Conservation (phyloP, 2,888 invertebrate genomes). For the Odiellus spinosus region DNA sequence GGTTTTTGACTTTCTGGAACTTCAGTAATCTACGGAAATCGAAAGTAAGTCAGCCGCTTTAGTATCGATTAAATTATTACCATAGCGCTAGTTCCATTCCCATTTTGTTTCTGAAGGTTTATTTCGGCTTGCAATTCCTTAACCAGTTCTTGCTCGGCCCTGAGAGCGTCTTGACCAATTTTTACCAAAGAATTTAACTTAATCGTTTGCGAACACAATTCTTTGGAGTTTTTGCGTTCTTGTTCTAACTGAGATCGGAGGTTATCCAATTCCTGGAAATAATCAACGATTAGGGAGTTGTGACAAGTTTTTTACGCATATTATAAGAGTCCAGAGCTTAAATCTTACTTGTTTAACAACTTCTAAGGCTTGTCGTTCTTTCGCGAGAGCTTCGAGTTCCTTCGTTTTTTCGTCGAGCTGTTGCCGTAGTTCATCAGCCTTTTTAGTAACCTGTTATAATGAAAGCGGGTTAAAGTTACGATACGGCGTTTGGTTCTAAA, state of each 20-base stretch:
- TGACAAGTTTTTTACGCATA: no score
- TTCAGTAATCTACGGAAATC: no score
- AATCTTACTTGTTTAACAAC: constrained; percentile 7
- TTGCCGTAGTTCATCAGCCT: constrained; percentile 12
- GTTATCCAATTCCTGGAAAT: constrained; percentile 22
- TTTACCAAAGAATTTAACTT: constrained; percentile 29
- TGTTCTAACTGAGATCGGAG: constrained; percentile 22
- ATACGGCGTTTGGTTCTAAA: no score
- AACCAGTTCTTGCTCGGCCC: constrained; percentile 28
- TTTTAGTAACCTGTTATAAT: constrained; percentile 12
- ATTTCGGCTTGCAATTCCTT: constrained; percentile 20
- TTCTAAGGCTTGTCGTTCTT: constrained; percentile 7
- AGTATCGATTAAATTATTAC: no score
- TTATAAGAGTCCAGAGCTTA: neutral
- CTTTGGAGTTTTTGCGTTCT: constrained; percentile 28
- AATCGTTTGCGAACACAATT: constrained; percentile 25
- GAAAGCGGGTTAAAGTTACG: no score
- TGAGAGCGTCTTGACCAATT: constrained; percentile 30
- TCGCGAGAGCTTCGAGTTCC: constrained; percentile 12
- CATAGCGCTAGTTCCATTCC: no score
- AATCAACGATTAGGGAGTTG: no score
- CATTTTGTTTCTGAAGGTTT: no score
- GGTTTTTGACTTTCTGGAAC: no score
- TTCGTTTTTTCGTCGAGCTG: constrained; percentile 14
- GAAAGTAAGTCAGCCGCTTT: no score